Evolutionary conservation across 1,140 invertebrate species (phyloP), one percentile per base, ranked within the genome.

Genomic region (Bradysia coprophila): DNA sequence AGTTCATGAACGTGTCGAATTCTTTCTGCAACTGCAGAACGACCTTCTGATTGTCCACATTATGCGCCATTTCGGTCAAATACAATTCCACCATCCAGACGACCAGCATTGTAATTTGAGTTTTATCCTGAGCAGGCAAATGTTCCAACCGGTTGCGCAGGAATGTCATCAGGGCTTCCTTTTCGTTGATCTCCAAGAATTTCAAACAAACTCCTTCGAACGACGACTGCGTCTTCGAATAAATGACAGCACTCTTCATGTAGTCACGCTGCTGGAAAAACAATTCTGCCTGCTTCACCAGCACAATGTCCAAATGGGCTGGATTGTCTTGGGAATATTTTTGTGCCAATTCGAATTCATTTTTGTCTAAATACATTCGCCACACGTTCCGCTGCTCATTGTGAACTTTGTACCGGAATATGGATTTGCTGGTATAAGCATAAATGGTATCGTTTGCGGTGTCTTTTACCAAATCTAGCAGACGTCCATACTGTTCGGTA

Each of bases 151-250:
- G 76, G 53, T 79, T 80, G 28, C 73, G 68, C 8, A 97, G 62
- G 57, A 89, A 95, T 15, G 77, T 76, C 62, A 90, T 87, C 21
- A 98, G 63, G 1, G 91, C 83, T 53, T 84, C 73, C 42, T 85
- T 78, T 56, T 94, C 70, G 40, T 80, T 70, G 4, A 81, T 67
- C 61, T 86, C 72, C 38, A 96, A 68, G 61, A 96, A 95, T 59
- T 95, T 95, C 1, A 97, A 65, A 28, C 88, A 85, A 19, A 96
- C 75, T 55, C 90, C 86, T 67, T 96, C 92, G 62, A 97, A 96
- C 11, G 87, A 86, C n/a, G 78, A 79, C 50, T 85, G 74, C 0
- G 88, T 91, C 51, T 88, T 75, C 0, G 92, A 88, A 63, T 83
- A 96, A 43, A 84, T 74, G 45, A 78, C 63, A 0, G 92, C 93